phyloP scores from a whole-genome alignment of 2,797 vertebrate species.

The Cygnus olor region DNA sequence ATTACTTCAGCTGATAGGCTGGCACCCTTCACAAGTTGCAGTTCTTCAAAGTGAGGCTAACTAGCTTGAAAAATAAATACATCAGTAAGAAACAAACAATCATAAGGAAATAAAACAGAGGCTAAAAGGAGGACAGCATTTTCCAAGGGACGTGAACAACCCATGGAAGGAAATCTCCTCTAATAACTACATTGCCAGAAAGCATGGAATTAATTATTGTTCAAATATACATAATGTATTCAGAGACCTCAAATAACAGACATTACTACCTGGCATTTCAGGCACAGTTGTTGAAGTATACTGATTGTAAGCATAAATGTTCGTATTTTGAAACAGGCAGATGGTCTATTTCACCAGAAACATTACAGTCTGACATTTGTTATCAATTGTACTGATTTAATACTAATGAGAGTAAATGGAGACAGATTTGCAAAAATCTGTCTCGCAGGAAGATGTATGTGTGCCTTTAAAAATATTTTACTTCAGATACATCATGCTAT shows the following conservation, averaged over 20 bases:
- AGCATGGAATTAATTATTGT: background rate
- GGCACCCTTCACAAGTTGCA: background rate
- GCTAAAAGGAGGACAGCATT: background rate
- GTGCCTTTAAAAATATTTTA: conserved; percentile 57
- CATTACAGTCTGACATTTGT: conserved; percentile 77
- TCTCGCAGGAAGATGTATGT: conserved; percentile 52
- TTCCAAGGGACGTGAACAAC: background rate
- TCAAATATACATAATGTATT: conserved; percentile 2
- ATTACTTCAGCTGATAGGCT: background rate
- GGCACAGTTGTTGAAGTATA: conserved; percentile 44
- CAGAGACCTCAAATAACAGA: conserved; percentile 41
- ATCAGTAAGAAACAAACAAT: background rate
- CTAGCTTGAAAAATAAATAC: background rate
- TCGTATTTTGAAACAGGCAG: conserved; percentile 70
- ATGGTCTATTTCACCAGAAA: conserved; percentile 77
- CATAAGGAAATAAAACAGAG: background rate
- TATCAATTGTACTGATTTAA: conserved; percentile 71
- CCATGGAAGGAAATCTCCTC: background rate
- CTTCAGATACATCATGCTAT: conserved; percentile 32
- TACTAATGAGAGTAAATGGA: conserved; percentile 71
- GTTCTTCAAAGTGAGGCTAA: background rate
- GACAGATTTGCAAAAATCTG: conserved; percentile 69
- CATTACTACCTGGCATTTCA: conserved; percentile 58
- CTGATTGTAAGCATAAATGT: conserved; percentile 65
- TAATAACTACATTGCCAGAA: conserved; percentile 13